phyloP scores from a whole-genome alignment of 2,113 vertebrate species.

The Genyomyrus donnyi region DNA sequence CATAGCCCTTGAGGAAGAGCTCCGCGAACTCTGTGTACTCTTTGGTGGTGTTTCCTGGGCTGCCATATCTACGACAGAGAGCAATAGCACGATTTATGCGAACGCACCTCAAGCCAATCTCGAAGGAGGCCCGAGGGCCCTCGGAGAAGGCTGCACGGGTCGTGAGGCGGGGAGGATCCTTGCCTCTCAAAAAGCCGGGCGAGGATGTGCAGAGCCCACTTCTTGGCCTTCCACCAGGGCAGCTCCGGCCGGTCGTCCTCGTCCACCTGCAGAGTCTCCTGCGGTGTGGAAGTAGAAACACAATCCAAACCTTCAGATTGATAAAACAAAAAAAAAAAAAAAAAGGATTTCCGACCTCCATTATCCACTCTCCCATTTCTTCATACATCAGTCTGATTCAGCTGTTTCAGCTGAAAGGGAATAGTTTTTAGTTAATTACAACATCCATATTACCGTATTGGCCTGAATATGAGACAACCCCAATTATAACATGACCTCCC shows the following conservation, averaged over 20 bases:
- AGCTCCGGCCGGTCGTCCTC: constrained; percentile 94
- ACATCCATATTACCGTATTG: not conserved
- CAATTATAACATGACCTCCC: no score
- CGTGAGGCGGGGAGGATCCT: not conserved
- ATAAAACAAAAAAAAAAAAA: no score
- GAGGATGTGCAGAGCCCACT: constrained; percentile 97
- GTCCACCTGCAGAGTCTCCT: constrained; percentile 96
- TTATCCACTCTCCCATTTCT: not conserved
- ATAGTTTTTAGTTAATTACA: not conserved
- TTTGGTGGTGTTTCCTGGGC: constrained; percentile 97
- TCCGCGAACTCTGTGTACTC: constrained; percentile 97
- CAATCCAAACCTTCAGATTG: not conserved
- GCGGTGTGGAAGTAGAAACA: constrained; percentile 11
- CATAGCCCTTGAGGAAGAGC: constrained; percentile 93
- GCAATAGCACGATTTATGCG: not conserved
- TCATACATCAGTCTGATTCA: not conserved
- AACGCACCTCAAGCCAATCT: not conserved
- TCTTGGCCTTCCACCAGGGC: constrained; percentile 99
- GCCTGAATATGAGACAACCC: no score
- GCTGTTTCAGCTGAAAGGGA: not conserved
- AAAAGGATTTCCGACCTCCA: not conserved
- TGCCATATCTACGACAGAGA: constrained; percentile 76
- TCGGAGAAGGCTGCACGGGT: not conserved
- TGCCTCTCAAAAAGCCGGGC: constrained; percentile 96
- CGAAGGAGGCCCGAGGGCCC: constrained; percentile 14